Evolutionary conservation across 1,140 invertebrate species (phyloP), one percentile per base, ranked within the genome.

Genomic region (Ectropis grisescens): DNA sequence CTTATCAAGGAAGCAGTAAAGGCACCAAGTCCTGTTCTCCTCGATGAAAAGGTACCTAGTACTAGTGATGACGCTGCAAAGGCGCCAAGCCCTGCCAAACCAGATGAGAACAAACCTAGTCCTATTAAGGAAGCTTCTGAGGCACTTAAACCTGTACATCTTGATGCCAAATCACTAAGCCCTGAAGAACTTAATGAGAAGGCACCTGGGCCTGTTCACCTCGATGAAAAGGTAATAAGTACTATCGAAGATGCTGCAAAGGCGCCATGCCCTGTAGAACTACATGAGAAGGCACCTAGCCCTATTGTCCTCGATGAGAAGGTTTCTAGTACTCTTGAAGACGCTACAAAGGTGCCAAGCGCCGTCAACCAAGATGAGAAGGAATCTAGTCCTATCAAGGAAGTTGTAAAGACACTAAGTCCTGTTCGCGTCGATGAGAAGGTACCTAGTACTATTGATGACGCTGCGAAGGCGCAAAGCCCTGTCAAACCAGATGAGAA

Each of bases 381-480:
- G 24, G 24, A 6, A 26, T n/a, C 24, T n/a, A 7, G n/a, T n/a
- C 24, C 24, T 26, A 7, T 10, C 10, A 10, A 26, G 10, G 2
- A n/a, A n/a, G 24, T 6, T 26, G 10, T 3, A 2, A 26, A 26
- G n/a, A 2, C n/a, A 10, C n/a, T 3, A 7, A 26, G 24, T n/a
- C 24, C 24, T n/a, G 10, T 2, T 10, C 2, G 10, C 2, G 2
- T 6, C 2, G 24, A 10, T 4, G 12, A 28, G 1, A 37, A 28
- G 13, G 24, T 13, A 13, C 11, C 15, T 2, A 36, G 15, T 2
- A 29, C 11, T 6, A 8, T 8, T 15, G 12, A 35, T n/a, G 6
- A 26, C 4, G 24, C 2, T n/a, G 10, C 10, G 4, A 40, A 43
- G 30, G 32, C 16, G n/a, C 33, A 31, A 12, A 42, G 29, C 8